These are phyloP conservation scores for Athalia cordata DNA, from an alignment of 2,888 invertebrate species.

Conservation along the genomic window DNA sequence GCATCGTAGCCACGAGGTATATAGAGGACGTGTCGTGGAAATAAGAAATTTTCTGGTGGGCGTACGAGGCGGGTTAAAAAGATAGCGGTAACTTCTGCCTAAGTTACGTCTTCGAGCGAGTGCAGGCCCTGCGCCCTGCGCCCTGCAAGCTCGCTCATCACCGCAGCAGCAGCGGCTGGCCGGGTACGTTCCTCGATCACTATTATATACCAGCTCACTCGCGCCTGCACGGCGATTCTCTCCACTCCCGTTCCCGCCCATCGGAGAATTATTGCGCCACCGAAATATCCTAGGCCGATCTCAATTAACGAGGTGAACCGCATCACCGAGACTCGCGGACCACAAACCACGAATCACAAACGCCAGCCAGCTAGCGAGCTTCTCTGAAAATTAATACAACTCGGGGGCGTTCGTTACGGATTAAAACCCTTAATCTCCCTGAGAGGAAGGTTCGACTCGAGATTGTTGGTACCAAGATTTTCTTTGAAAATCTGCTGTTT, in stretches of 20 bases:
- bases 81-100: conserved; percentile 43
- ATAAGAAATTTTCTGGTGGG: conserved; percentile 41
- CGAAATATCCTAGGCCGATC: conserved; percentile 44
- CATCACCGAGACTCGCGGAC: too few species aligned
- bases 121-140: conserved; percentile 3
- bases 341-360: conserved; percentile 25
- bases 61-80: conserved; percentile 40
- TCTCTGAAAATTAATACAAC: conserved; percentile 39
- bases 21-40: conserved; percentile 33
- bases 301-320: conserved; percentile 42
- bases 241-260: conserved; percentile 29
- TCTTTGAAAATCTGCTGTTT: too few species aligned
- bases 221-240: conserved; percentile 21
- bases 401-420: background rate
- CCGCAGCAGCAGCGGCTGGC: background rate
- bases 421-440: too few species aligned
- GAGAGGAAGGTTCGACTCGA: too few species aligned
- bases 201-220: conserved; percentile 3
- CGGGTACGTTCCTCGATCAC: conserved; percentile 30
- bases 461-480: too few species aligned
- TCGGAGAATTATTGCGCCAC: conserved; percentile 41
- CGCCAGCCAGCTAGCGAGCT: conserved; percentile 14
- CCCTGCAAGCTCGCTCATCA: background rate
- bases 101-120: conserved; percentile 38
- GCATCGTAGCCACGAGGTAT: background rate